Percentiles rank a stretch among this genome's conserved stretches.
Evolutionary conservation across 2,888 invertebrate genomes (phyloP).

Genomic region (Oasisia sp.): DNA sequence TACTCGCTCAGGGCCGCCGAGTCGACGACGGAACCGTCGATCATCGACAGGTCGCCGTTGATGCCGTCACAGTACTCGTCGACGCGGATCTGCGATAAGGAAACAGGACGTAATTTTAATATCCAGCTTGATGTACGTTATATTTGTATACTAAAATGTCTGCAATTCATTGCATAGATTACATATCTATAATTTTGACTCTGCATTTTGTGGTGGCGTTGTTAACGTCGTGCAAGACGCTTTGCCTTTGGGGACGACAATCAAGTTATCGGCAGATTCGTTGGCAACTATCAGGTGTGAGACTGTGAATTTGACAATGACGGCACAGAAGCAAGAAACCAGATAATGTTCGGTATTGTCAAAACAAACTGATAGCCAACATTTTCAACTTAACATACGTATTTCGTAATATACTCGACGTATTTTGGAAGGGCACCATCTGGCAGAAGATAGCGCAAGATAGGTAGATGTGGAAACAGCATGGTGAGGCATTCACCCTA

Average conservation of each 20-base stretch:
- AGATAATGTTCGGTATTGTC: no score
- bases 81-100: not conserved
- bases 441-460: no score
- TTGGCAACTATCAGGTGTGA: no score
- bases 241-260: not conserved
- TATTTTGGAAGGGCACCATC: no score
- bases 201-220: not conserved
- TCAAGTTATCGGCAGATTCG: not conserved
- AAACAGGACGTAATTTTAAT: not conserved
- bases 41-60: constrained; percentile 14
- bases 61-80: not conserved
- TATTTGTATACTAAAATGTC: not conserved
- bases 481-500: no score
- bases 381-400: no score
- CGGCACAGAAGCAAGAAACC: no score
- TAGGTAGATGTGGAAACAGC: no score
- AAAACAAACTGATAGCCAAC: no score
- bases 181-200: not conserved
- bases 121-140: not conserved
- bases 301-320: no score
- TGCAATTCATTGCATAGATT: not conserved
- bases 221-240: not conserved
- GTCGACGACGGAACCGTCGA: constrained; percentile 36
- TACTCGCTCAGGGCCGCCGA: constrained; percentile 33
- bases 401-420: no score